phyloP scores from a whole-genome alignment of 2,797 vertebrate genomes.

The Leuciscus waleckii region DNA sequence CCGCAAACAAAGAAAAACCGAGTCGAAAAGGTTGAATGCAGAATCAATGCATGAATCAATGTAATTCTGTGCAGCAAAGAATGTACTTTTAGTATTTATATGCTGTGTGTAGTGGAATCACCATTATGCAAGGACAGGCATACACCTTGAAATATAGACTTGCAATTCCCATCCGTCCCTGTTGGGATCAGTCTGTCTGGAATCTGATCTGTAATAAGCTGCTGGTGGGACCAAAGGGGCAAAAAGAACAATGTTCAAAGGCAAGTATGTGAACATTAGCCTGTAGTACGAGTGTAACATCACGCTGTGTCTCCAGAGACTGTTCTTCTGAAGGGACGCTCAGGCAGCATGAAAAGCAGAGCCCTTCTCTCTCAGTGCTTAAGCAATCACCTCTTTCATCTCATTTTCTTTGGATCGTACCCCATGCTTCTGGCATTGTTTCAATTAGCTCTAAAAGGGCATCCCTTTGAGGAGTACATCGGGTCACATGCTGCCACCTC shows the following conservation, averaged over 20 bases:
- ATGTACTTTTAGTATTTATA: not conserved
- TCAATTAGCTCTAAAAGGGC: conserved; percentile 61
- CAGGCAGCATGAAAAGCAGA: not conserved
- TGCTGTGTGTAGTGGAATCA: not conserved
- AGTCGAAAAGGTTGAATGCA: not conserved
- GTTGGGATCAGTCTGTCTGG: conserved; percentile 31
- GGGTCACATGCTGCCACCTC: conserved; percentile 16
- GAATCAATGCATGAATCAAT: not conserved
- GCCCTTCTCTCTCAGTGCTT: conserved; percentile 24
- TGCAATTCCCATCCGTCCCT: conserved; percentile 20
- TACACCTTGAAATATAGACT: conserved; percentile 29
- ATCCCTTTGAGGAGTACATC: conserved; percentile 51
- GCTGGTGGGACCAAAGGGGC: conserved; percentile 17
- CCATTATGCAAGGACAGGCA: conserved; percentile 19
- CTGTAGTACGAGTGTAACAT: conserved; percentile 39
- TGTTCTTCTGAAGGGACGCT: not conserved
- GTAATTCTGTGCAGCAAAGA: not conserved
- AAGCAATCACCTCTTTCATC: conserved; percentile 52
- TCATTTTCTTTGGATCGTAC: conserved; percentile 56
- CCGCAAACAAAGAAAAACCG: not conserved
- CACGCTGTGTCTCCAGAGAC: not conserved
- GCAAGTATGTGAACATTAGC: conserved; percentile 11
- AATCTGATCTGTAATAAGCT: conserved; percentile 45
- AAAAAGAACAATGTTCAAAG: conserved; percentile 11
- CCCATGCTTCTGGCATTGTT: conserved; percentile 51